A percentile compares a stretch with the other conserved stretches of the same genome.
phyloP scores from a whole-genome alignment of 2,113 vertebrate species.

The Labeo catla region DNA sequence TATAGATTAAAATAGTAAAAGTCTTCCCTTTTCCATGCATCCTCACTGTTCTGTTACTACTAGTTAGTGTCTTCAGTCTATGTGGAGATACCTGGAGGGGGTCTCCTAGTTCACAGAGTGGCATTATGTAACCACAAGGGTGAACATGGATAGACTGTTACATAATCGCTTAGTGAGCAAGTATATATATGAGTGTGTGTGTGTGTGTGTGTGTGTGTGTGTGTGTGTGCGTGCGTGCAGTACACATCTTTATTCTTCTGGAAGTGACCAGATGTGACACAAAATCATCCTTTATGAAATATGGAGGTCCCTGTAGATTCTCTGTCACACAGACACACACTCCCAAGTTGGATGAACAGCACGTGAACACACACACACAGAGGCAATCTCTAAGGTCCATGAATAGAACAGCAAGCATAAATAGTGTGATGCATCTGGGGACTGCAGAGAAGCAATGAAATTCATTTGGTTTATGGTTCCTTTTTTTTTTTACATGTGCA shows the following conservation, averaged over 20 bases:
- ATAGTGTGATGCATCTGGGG: conserved; percentile 30
- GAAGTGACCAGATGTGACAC: conserved; percentile 55
- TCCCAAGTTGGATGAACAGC: conserved; percentile 17
- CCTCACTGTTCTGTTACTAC: conserved; percentile 35
- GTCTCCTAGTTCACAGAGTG: conserved; percentile 53
- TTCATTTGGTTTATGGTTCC: conserved; percentile 14
- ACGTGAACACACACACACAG: conserved; percentile 19
- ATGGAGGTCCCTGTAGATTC: conserved; percentile 43
- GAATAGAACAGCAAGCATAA: conserved; percentile 38
- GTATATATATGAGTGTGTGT: conserved; percentile 26
- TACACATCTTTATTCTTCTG: conserved; percentile 52
- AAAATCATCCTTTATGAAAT: conserved; percentile 52
- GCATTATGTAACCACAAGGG: conserved; percentile 55
- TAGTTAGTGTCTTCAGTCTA: conserved; percentile 37
- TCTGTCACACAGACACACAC: conserved; percentile 16
- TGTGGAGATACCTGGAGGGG: conserved; percentile 48
- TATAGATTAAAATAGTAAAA: conserved; percentile 9
- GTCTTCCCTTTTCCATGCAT: conserved; percentile 9
- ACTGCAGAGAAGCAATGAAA: conserved; percentile 13
- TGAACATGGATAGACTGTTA: conserved; percentile 52
- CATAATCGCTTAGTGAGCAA: conserved; percentile 39
- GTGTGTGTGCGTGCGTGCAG: conserved; percentile 1
- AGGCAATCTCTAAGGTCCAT: conserved; percentile 17
- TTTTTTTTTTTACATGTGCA: background rate
- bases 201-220: conserved; percentile 26